A percentile compares a stretch with the other conserved stretches of the same genome.
These are phyloP conservation scores for Glaucidium brasilianum DNA, from an alignment of 2,113 vertebrate species.

Conservation along the genomic window DNA sequence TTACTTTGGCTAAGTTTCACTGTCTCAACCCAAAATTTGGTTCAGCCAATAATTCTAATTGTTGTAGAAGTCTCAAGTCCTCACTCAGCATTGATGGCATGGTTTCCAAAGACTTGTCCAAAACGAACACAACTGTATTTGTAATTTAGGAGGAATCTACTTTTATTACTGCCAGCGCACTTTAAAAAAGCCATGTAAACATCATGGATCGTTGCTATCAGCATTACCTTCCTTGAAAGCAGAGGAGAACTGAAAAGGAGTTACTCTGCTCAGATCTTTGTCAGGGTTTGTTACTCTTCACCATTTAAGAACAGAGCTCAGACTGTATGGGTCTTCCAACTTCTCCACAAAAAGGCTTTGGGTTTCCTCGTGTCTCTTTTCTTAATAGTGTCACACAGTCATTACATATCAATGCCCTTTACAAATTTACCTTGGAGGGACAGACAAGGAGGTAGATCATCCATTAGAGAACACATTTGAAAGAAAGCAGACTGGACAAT, in stretches of 20 bases:
- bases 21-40: not conserved
- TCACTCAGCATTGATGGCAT: not conserved
- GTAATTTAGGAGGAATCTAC: not conserved
- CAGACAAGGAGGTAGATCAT: constrained; percentile 6
- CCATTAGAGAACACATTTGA: not conserved
- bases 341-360: not conserved
- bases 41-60: not conserved
- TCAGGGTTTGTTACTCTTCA: not conserved
- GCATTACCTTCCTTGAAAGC: not conserved
- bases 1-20: not conserved
- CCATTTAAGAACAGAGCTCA: not conserved
- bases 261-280: not conserved
- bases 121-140: not conserved
- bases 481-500: constrained; percentile 17
- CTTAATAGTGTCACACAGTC: not conserved
- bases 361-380: not conserved
- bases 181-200: not conserved
- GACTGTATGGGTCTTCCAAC: not conserved
- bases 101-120: not conserved
- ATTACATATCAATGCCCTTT: not conserved
- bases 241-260: not conserved
- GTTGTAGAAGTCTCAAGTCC: not conserved
- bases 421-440: not conserved
- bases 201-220: not conserved
- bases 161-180: not conserved